These are phyloP conservation scores for Regulus satrapa DNA, from an alignment of 2,113 vertebrate species.

Conservation along the genomic window DNA sequence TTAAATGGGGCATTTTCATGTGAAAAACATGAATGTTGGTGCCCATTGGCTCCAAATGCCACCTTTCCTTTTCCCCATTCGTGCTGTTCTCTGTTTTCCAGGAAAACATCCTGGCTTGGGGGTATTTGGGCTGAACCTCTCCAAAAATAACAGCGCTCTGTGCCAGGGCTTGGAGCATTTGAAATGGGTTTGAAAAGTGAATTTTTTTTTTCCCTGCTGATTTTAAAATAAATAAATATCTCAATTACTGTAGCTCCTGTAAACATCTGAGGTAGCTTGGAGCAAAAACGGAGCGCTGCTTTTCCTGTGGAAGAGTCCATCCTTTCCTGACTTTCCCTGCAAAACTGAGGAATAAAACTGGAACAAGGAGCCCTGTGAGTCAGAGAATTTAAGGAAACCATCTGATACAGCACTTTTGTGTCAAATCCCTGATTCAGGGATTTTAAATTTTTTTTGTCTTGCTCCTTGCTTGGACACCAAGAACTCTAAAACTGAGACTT, in stretches of 20 bases:
- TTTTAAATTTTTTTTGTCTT: background rate
- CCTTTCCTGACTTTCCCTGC: background rate
- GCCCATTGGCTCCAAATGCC: background rate
- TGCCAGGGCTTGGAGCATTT: background rate
- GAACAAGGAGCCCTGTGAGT: background rate
- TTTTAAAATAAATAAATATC: background rate
- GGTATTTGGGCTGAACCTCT: background rate
- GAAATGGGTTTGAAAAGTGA: background rate
- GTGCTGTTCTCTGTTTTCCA: background rate
- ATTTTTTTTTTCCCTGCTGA: background rate
- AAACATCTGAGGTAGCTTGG: background rate
- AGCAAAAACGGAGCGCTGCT: background rate
- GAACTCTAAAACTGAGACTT: background rate
- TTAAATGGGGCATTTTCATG: background rate
- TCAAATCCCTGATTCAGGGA: background rate
- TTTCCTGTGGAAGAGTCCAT: background rate
- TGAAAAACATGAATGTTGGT: background rate
- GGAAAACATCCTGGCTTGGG: constrained; percentile 15
- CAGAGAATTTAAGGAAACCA: background rate
- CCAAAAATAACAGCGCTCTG: constrained; percentile 19
- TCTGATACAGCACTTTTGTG: background rate
- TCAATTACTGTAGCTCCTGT: background rate
- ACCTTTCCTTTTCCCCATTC: background rate
- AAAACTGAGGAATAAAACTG: background rate
- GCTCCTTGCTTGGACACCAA: background rate